Evolutionary conservation across 2,888 invertebrate species (phyloP).

Genomic region (Hedya salicella): DNA sequence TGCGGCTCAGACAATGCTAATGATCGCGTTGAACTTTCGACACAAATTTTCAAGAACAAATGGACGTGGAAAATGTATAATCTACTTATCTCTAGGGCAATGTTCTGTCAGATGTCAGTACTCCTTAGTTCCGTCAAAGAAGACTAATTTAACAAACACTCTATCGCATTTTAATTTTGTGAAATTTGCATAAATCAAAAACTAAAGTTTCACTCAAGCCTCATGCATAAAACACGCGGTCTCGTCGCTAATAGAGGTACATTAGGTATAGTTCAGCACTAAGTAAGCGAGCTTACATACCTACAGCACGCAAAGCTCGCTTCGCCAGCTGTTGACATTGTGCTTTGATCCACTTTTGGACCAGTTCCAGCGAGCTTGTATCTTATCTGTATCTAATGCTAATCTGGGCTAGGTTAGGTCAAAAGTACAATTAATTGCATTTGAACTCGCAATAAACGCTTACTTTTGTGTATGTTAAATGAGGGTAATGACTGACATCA

Average conservation of each 20-base stretch:
- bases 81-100: neutral
- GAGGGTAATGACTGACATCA: constrained; percentile 30
- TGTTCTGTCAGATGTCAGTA: neutral
- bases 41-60: constrained; percentile 1
- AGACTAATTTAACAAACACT: too few species aligned
- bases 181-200: neutral
- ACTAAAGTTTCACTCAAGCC: neutral
- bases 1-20: constrained; percentile 7
- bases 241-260: constrained; percentile 13
- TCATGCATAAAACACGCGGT: constrained; percentile 9
- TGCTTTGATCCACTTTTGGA: constrained; percentile 70
- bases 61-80: neutral
- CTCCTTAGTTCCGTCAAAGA: neutral
- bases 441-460: constrained; percentile 33
- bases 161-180: too few species aligned
- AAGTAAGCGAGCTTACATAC: constrained; percentile 18
- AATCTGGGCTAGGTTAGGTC: constrained; percentile 43
- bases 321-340: constrained; percentile 64
- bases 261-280: constrained; percentile 22
- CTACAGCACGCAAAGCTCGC: constrained; percentile 35
- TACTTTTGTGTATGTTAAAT: constrained; percentile 32
- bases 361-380: constrained; percentile 58
- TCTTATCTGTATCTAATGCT: constrained; percentile 40
- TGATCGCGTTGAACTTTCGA: constrained; percentile 3
- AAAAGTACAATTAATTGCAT: constrained; percentile 43